Conservation (phyloP, 2,888 invertebrate genomes). For the Drosophila anomalipes region DNA sequence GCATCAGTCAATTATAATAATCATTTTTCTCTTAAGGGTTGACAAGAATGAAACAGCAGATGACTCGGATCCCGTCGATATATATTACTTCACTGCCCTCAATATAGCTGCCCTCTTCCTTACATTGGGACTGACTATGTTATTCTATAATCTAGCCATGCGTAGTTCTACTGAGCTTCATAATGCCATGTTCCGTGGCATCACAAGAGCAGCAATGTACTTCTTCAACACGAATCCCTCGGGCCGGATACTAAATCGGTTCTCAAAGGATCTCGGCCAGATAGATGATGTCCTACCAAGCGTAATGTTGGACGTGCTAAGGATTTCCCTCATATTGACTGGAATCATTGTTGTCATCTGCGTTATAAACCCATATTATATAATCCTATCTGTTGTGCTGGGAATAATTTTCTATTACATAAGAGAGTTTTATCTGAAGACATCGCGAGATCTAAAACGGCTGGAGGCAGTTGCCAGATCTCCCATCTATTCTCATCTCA, state of each 20-base stretch:
- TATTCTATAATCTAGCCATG: constrained; percentile 88
- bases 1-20: not conserved
- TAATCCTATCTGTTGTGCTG: constrained; percentile 90
- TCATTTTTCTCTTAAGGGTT: constrained; percentile 50
- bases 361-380: constrained; percentile 90
- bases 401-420: constrained; percentile 90
- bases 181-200: constrained; percentile 92
- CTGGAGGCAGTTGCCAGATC: constrained; percentile 94
- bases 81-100: constrained; percentile 86
- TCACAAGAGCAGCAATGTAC: constrained; percentile 92
- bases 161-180: constrained; percentile 92
- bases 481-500: constrained; percentile 97
- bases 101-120: constrained; percentile 84
- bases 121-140: constrained; percentile 82
- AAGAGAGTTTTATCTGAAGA: constrained; percentile 91
- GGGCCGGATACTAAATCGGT: constrained; percentile 93
- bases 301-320: constrained; percentile 85
- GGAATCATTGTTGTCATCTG: constrained; percentile 93
- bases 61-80: constrained; percentile 66
- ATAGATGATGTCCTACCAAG: constrained; percentile 85
- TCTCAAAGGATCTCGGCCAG: constrained; percentile 93
- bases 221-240: constrained; percentile 96
- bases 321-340: constrained; percentile 91
- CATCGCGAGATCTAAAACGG: constrained; percentile 92
- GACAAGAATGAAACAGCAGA: constrained; percentile 61